Base-by-base conservation (phyloP, 2,797 vertebrate species). In the Delichon dasypus region DNA sequence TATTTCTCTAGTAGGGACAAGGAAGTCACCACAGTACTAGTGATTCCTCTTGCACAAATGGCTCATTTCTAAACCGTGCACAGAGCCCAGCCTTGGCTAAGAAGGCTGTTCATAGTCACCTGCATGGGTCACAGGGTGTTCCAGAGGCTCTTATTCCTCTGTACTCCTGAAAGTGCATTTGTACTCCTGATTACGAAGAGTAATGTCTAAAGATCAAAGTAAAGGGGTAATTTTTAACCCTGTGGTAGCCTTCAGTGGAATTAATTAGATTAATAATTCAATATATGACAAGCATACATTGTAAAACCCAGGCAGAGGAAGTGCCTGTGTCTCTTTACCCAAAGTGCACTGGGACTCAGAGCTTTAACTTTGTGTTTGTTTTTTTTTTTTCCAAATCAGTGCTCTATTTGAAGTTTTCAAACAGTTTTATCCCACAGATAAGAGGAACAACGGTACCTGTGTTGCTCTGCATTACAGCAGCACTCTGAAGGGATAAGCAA, bases 381-480 rank as follows among this genome's bases (percentile, higher is more conserved):
- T n/a, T 5, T 57, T 61, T 84, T 86, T 89, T 83, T 42, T 29
- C 18, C 15, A 85, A 91, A 79, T 76, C 73, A 68, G n/a, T 84
- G 72, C 44, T 78, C 94, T 94, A 92, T 96, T 94, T 94, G 94
- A 97, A 96, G 94, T 94, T 89, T 93, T 88, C 93, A 89, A 94
- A 88, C 71, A 84, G 79, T 84, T 95, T 89, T 95, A 91, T 88
- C 92, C 91, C 57, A n/a, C 32, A 90, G 95, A 93, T 95, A 89
- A 88, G 70, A 81, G 76, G 82, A 96, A 95, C 93, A 95, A 95
- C 95, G 76, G 73, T 88, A 95, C 85, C 95, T 93, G 82, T 97
- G 94, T 96, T 94, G 76, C 62, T 36, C 34, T 76, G 13, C 54
- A 40, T 65, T 89, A 40, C 30, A 85, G 86, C 70, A 94, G 85